Percentiles rank a stretch among this genome's conserved stretches.
phyloP scores from a whole-genome alignment of 1,140 invertebrate genomes.

The Apis cerana region DNA sequence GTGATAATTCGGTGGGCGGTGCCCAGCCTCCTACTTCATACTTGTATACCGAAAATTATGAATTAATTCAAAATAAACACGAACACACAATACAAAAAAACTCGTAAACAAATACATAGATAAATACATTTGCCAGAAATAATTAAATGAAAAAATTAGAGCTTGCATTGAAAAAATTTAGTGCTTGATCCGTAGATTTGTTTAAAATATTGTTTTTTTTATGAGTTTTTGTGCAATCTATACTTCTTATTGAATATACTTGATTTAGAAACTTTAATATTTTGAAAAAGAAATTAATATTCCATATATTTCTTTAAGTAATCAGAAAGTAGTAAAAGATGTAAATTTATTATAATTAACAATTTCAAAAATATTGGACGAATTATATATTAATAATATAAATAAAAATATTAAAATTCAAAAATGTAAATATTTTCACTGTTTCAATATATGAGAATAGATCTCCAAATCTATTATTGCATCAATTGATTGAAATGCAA shows the following conservation, averaged over 20 bases:
- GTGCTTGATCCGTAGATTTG: slow-evolving; percentile 1
- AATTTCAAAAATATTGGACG: no score
- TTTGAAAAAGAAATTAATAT: not conserved
- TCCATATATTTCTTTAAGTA: not conserved
- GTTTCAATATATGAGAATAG: slow-evolving; percentile 27
- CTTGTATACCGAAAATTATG: slow-evolving; percentile 75
- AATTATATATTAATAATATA: not conserved
- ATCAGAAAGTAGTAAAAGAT: no score
- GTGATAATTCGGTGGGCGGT: slow-evolving; percentile 82
- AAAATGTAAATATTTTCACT: slow-evolving; percentile 29
- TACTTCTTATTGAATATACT: not conserved
- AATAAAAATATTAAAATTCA: not conserved
- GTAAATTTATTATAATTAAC: not conserved
- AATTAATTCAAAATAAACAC: slow-evolving; percentile 52
- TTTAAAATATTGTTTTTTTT: not conserved
- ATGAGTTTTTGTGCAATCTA: not conserved
- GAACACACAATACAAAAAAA: not conserved
- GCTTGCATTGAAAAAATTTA: slow-evolving; percentile 52
- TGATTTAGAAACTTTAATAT: not conserved
- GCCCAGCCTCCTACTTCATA: slow-evolving; percentile 82
- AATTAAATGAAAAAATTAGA: slow-evolving; percentile 68
- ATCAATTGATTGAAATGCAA: slow-evolving; percentile 35
- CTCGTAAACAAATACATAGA: slow-evolving; percentile 9
- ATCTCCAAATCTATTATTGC: slow-evolving; percentile 3
- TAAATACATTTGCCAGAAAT: slow-evolving; percentile 65